Evolutionary conservation across 2,797 vertebrate species (phyloP), one percentile per base, ranked within the genome.

Genomic region (Benthosema pterotum): DNA sequence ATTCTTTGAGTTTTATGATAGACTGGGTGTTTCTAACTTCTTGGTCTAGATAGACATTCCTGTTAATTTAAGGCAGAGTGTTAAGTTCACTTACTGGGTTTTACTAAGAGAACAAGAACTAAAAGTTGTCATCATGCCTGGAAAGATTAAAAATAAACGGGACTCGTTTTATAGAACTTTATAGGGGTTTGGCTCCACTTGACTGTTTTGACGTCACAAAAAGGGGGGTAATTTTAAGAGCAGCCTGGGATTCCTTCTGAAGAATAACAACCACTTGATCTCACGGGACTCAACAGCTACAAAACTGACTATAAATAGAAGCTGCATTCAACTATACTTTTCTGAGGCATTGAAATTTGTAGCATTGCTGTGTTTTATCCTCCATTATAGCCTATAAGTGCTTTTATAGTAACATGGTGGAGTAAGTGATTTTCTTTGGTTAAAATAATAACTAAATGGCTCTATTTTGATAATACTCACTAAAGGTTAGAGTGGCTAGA

Each of bases 161-260:
- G 63, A 60, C 56, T 66, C 0, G 11, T 46, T 60, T 52, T 49
- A 60, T 68, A 28, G 60, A 15, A 80, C 76, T 70, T 71, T 50
- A 56, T 63, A 72, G 75, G 52, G 45, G 69, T 70, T 75, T 63
- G 52, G 48, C 60, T 65, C 9, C 53, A 60, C 55, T 52, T 78
- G 50, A 62, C 67, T 19, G 17, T 61, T 75, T 65, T 67, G 79
- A 84, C 71, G 75, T 87, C 78, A 82, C 43, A 0, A 6, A 0
- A 6, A 38, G 32, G 53, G 32, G 15, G 67, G 69, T 61, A 22
- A 45, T 81, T 82, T 87, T 71, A 77, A 62, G 75, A 81, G 59
- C 54, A 5, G 84, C 79, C 83, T 90, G 88, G 87, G 86, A 90
- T 88, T 88, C 80, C 80, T 79, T 63, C 52, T 66, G 50, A 78